These are phyloP conservation scores for Plutella xylostella DNA, from an alignment of 2,888 invertebrate species.

Conservation along the genomic window DNA sequence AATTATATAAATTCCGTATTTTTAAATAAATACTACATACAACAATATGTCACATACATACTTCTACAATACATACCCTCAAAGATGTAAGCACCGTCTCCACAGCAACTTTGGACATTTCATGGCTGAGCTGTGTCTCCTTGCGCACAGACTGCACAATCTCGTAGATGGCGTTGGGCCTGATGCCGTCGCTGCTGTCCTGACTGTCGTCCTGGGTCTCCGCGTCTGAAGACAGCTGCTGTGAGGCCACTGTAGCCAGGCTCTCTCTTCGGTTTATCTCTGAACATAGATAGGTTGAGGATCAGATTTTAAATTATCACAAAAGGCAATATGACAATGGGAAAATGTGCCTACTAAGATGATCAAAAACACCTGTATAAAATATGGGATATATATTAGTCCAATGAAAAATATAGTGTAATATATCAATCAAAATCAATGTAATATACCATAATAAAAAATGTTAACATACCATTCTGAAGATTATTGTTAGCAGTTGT, in stretches of 20 bases:
- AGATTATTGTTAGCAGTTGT: conserved; percentile 28
- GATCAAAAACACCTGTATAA: too few species aligned
- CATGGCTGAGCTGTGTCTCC: conserved; percentile 87
- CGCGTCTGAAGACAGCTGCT: conserved; percentile 55
- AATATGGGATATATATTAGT: too few species aligned
- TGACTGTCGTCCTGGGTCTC: conserved; percentile 63
- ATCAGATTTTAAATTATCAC: not conserved
- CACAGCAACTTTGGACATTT: conserved; percentile 86
- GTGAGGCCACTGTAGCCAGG: conserved; percentile 26
- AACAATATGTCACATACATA: too few species aligned
- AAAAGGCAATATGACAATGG: not conserved
- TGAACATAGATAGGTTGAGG: not conserved
- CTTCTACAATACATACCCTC: conserved; percentile 37
- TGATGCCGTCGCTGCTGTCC: conserved; percentile 59
- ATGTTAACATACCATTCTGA: conserved; percentile 28
- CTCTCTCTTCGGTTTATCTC: too few species aligned
- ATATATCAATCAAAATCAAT: not conserved
- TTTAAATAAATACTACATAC: too few species aligned
- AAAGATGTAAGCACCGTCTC: conserved; percentile 77
- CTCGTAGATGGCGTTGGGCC: conserved; percentile 75
- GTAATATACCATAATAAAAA: not conserved
- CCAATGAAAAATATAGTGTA: not conserved
- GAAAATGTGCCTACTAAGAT: not conserved
- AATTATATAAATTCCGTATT: too few species aligned
- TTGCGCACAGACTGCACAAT: conserved; percentile 83